Evolutionary conservation across 2,888 invertebrate genomes (phyloP).

Genomic region (Lissonota sp.): DNA sequence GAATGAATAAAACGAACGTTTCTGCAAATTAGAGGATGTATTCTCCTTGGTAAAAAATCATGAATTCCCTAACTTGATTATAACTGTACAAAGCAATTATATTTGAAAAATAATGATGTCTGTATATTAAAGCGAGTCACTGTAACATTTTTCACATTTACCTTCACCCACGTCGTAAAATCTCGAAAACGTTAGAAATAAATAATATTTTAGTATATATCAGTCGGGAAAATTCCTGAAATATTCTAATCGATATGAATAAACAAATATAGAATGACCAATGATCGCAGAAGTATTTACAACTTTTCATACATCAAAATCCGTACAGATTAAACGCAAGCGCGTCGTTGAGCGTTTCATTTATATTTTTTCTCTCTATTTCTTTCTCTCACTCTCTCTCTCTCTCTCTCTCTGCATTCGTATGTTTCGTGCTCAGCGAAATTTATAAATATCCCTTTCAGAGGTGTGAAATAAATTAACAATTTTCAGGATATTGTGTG

Average conservation of each 20-base stretch:
- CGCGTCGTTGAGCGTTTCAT: constrained; percentile 22
- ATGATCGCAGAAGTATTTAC: constrained; percentile 60
- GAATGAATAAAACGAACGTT: no score
- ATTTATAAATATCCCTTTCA: constrained; percentile 57
- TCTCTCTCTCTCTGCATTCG: constrained; percentile 4
- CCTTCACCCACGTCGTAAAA: no score
- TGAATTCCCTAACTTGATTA: no score
- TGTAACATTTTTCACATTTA: no score
- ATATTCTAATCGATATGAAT: background rate
- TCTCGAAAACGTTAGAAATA: no score
- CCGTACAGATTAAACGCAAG: constrained; percentile 51
- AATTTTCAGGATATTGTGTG: constrained; percentile 78
- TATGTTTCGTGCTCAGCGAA: constrained; percentile 19
- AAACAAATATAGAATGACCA: constrained; percentile 10
- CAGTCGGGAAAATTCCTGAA: no score
- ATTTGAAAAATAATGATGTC: no score
- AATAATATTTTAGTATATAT: no score
- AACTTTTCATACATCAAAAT: constrained; percentile 60
- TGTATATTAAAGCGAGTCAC: no score
- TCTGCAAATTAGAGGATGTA: no score
- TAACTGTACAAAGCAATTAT: no score
- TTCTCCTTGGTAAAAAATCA: no score
- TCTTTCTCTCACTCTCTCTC: constrained; percentile 5
- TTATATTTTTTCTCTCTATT: background rate
- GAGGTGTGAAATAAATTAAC: constrained; percentile 62